Percentiles rank a stretch among this genome's conserved stretches.
Evolutionary conservation across 2,797 vertebrate species (phyloP).

Genomic region (Enteromius mattozi): DNA sequence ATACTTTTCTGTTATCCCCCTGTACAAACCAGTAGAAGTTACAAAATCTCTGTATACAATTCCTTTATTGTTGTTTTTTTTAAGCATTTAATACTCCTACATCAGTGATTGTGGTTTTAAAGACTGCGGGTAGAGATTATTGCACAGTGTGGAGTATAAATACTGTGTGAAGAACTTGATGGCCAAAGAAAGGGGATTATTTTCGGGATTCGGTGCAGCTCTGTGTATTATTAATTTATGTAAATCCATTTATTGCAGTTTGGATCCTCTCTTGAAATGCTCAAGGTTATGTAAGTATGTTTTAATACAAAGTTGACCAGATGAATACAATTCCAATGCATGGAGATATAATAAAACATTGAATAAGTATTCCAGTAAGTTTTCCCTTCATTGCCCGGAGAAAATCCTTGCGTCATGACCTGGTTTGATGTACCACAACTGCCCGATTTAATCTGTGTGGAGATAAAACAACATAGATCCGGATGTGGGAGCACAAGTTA

Average conservation of each 20-base stretch:
- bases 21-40: not conserved
- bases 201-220: constrained; percentile 38
- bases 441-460: constrained; percentile 16
- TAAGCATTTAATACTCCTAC: not conserved
- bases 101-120: not conserved
- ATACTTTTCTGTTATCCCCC: not conserved
- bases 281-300: constrained; percentile 49
- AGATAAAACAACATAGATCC: constrained; percentile 32
- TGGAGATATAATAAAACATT: constrained; percentile 14
- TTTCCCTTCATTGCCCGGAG: not conserved
- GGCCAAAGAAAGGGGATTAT: constrained; percentile 44
- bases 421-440: constrained; percentile 24
- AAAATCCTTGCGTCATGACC: constrained; percentile 21
- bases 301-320: constrained; percentile 48
- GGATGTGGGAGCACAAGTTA: constrained; percentile 27
- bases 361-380: not conserved
- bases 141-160: constrained; percentile 27
- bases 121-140: constrained; percentile 30
- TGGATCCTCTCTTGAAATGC: constrained; percentile 50
- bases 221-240: constrained; percentile 60
- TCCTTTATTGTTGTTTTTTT: not conserved
- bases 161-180: constrained; percentile 5
- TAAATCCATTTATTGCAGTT: constrained; percentile 55
- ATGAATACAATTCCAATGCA: constrained; percentile 6
- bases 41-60: not conserved